phyloP scores from a whole-genome alignment of 2,888 invertebrate genomes.

The Hipparchia semele region DNA sequence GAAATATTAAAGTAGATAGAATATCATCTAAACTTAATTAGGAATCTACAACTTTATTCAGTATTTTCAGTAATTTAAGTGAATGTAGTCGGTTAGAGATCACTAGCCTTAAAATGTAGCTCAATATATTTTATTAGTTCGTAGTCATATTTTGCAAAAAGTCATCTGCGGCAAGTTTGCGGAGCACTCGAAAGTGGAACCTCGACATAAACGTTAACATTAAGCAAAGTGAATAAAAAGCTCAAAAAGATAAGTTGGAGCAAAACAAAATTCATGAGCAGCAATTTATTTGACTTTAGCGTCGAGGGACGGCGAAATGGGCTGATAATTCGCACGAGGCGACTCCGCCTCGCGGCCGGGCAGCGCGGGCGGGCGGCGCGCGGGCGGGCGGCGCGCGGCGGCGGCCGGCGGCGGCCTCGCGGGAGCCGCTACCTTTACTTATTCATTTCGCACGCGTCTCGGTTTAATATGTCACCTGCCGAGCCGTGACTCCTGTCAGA shows the following conservation, averaged over 20 bases:
- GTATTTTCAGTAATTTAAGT: no score
- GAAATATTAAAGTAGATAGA: no score
- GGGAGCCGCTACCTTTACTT: constrained; percentile 20
- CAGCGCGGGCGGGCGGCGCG: constrained; percentile 21
- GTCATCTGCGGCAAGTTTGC: background rate
- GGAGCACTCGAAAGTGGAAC: background rate
- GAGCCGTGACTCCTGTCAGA: background rate
- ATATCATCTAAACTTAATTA: no score
- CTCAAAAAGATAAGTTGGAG: constrained; percentile 24
- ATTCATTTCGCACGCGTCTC: constrained; percentile 11
- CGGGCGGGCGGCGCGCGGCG: constrained; percentile 14
- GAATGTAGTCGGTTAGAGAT: no score
- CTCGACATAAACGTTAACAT: constrained; percentile 13
- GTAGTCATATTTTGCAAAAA: background rate
- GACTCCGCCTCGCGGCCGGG: constrained; percentile 25
- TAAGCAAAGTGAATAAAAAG: constrained; percentile 26
- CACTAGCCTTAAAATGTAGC: no score
- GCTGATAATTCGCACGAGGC: constrained; percentile 35
- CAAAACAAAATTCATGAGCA: constrained; percentile 33
- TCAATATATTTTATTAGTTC: background rate
- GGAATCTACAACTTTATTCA: no score
- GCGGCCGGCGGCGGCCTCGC: constrained; percentile 20
- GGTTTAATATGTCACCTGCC: background rate
- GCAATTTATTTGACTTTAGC: constrained; percentile 35
- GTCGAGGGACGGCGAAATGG: constrained; percentile 33